Base-by-base conservation (phyloP, 2,113 vertebrate genomes). In the Lycocorax pyrrhopterus region DNA sequence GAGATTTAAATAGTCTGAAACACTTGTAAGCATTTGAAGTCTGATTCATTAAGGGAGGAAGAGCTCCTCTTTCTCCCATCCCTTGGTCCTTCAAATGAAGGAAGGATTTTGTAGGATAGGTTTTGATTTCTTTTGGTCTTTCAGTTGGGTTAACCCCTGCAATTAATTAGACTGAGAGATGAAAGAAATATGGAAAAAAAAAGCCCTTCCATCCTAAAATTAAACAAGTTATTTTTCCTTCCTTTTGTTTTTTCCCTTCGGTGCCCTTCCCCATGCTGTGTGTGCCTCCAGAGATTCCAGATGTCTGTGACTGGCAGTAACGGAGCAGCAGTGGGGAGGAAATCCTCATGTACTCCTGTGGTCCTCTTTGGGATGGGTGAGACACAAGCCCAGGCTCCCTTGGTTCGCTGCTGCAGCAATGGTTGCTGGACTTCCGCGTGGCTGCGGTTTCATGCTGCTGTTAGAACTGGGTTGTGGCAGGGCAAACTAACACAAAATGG, bases 101-200 rank as follows among this genome's bases (percentile, higher is more conserved):
- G 41, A 75, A 75, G 47, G 25, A 29, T 77, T 91, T 93, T 43
- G 25, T 23, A 84, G 30, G n/a, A 43, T 12, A 53, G 30, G 8
- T 73, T 91, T 82, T 76, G 29, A 46, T 91, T 91, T 71, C 22
- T 32, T 83, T 71, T 74, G 29, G 25, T 53, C 55, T 71, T 87
- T 76, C 43, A 37, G 2, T 63, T 91, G 41, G 12, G n/a, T 83
- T 91, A 76, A 69, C 7, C n/a, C 12, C 35, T 66, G 51, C 51
- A 56, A 35, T 69, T 93, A 46, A 71, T 90, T 81, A 74, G 47
- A 56, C 49, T 33, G 39, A 47, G 29, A 32, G 33, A 67, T 39
- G 14, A 80, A 91, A 68, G 47, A 87, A 79, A 88, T 56, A 29
- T 2, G 80, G 52, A 9, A 41, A 79, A 79, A 79, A 79, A 67